Evolutionary conservation across 2,888 invertebrate species (phyloP), one percentile per base, ranked within the genome.

Genomic region (Pachydiplax longipennis): DNA sequence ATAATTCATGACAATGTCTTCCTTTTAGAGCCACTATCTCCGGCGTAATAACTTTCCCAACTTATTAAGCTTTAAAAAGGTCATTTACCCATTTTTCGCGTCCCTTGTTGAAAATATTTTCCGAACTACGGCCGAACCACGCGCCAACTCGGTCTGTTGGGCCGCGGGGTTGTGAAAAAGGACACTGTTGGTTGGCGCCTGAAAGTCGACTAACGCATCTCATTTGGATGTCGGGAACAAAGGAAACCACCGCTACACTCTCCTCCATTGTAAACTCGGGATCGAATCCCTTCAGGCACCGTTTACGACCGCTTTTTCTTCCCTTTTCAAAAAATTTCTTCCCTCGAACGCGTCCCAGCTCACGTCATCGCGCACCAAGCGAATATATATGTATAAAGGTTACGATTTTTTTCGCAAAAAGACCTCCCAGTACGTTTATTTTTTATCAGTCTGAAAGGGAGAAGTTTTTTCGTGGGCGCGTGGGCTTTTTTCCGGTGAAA

Each of bases 341-440:
- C 87, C 87, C 35, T 44, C 13, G 31, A 31, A 48, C 58, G 31
- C 25, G 81, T 58, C 82, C 48, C 58, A 31, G 22, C 37, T 1
- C 61, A 37, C 31, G 22, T 58, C 58, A 18, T 25, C 83, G 3
- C 18, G 1, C 61, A 37, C 58, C 15, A 35, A 61, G 35, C 61
- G 87, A 65, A 65, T 65, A n/a, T 87, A 65, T 40, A 61, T 65
- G 58, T 53, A 87, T 61, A 87, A 65, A 61, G 87, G 87, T 87
- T 61, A 37, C 58, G 87, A 58, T 83, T 61, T 87, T 87, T 87
- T 61, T 37, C 25, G 25, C 31, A 31, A 73, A 73, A 73, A 73
- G 73, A 31, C 6, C 73, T 73, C 22, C 25, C 73, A 31, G 73
- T 13, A 31, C 73, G 25, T 22, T n/a, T n/a, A n/a, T 73, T 31